Evolutionary conservation across 2,888 invertebrate genomes (phyloP).

Genomic region (Hydrotaea diabolus): DNA sequence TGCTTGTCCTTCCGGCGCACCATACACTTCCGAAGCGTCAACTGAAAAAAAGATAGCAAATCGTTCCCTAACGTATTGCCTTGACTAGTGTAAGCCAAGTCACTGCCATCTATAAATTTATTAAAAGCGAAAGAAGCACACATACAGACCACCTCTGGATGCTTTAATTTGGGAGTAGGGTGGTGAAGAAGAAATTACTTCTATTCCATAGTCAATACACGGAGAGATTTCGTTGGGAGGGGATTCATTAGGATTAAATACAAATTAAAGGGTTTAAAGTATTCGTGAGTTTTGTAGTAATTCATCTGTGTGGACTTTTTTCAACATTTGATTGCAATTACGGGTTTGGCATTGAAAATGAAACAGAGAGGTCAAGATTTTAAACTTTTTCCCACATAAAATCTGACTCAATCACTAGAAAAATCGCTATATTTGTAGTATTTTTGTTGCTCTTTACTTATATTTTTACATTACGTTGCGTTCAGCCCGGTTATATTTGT

Average conservation of each 20-base stretch:
- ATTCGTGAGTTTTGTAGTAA: not conserved
- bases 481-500: no score
- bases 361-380: no score
- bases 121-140: slow-evolving; percentile 48
- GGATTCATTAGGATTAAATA: not conserved
- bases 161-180: not conserved
- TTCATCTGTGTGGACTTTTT: not conserved
- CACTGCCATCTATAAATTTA: slow-evolving; percentile 46
- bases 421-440: no score
- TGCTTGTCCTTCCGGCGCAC: not conserved
- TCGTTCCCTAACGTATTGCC: slow-evolving; percentile 59
- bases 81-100: slow-evolving; percentile 32
- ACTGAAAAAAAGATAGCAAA: slow-evolving; percentile 43
- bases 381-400: no score
- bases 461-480: no score
- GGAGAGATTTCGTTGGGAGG: not conserved
- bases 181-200: not conserved
- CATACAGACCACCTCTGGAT: not conserved
- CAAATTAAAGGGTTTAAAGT: not conserved
- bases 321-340: not conserved
- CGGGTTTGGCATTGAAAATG: no score
- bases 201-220: not conserved
- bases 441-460: no score
- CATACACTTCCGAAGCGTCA: not conserved
- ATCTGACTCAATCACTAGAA: no score